Percentiles rank a stretch among this genome's conserved stretches.
Evolutionary conservation across 2,888 invertebrate genomes (phyloP).

Genomic region (Calephelis perditalis): DNA sequence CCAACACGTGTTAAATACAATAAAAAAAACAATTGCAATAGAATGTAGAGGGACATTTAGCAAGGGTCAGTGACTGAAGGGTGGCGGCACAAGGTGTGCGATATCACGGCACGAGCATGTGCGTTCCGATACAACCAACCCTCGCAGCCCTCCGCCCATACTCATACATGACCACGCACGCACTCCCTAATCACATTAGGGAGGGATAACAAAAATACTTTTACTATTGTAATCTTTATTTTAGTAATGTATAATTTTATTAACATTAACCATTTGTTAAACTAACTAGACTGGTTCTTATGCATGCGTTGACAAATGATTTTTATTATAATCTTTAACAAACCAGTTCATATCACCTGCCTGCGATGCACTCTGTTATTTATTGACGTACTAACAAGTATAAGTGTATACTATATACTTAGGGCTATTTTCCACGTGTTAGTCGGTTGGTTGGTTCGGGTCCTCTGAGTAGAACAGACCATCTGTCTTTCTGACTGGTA

Average conservation of each 20-base stretch:
- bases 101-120: conserved; percentile 69
- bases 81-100: conserved; percentile 73
- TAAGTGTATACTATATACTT: too few species aligned
- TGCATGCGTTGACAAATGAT: too few species aligned
- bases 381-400: too few species aligned
- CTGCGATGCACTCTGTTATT: background rate
- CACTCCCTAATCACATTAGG: conserved; percentile 45
- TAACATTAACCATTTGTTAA: conserved; percentile 6
- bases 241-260: too few species aligned
- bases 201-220: conserved; percentile 36
- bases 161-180: conserved; percentile 42
- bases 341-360: background rate
- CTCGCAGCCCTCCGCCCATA: conserved; percentile 39
- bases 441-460: too few species aligned
- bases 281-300: conserved; percentile 1
- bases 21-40: conserved; percentile 33
- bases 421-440: too few species aligned
- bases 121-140: conserved; percentile 66
- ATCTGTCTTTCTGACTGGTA: too few species aligned
- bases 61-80: conserved; percentile 57
- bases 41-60: conserved; percentile 31
- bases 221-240: too few species aligned
- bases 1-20: conserved; percentile 1
- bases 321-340: background rate
- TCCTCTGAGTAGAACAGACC: too few species aligned